These are phyloP conservation scores for Ametastegia equiseti DNA, from an alignment of 2,888 invertebrate species.

Conservation along the genomic window DNA sequence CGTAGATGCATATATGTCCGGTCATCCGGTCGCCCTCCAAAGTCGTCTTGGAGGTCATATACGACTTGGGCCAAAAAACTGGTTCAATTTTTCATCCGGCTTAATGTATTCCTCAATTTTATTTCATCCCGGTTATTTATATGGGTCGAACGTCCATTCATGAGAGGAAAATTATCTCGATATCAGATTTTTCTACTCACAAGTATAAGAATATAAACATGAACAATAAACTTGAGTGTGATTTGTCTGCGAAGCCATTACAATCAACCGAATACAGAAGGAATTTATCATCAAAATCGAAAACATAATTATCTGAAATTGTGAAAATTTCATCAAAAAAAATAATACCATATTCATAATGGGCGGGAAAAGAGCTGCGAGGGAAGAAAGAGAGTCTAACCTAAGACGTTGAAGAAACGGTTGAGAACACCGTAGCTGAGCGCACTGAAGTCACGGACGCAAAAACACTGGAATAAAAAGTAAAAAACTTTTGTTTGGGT, in stretches of 20 bases:
- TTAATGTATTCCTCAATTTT: not conserved
- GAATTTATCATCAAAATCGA: too few species aligned
- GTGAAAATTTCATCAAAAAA: too few species aligned
- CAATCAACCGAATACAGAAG: too few species aligned
- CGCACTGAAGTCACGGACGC: constrained; percentile 48
- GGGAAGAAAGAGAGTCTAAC: not conserved
- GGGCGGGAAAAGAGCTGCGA: not conserved
- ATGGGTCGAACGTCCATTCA: not conserved
- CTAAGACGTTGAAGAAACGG: constrained; percentile 3
- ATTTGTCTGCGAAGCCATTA: too few species aligned
- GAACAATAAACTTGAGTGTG: too few species aligned
- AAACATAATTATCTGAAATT: too few species aligned
- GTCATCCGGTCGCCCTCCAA: constrained; percentile 14
- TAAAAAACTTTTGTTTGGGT: constrained; percentile 62
- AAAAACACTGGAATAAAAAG: constrained; percentile 44
- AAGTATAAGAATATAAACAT: not conserved
- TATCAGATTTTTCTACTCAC: not conserved
- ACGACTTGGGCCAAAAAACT: constrained; percentile 1
- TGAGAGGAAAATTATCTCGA: not conserved
- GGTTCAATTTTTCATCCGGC: constrained; percentile 21
- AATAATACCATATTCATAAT: not conserved
- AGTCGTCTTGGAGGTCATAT: constrained; percentile 16
- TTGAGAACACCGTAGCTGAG: constrained; percentile 27
- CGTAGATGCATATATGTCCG: not conserved
- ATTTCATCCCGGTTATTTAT: not conserved